These are phyloP conservation scores for Condylura cristata DNA, from an alignment of 2,113 vertebrate species.

Conservation along the genomic window DNA sequence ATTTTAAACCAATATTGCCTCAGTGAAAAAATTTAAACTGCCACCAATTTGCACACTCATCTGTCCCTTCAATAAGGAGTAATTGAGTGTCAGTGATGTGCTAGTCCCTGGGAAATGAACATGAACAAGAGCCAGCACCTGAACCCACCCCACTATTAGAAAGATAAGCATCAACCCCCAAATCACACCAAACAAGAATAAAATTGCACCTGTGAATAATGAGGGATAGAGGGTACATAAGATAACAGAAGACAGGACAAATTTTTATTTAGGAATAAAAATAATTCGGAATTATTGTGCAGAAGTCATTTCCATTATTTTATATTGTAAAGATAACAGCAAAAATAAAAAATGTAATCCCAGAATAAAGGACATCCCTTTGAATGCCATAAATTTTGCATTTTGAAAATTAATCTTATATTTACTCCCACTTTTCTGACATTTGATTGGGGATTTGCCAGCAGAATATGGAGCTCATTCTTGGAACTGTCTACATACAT, in stretches of 20 bases:
- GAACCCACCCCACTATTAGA: background rate
- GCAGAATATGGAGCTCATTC: background rate
- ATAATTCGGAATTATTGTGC: background rate
- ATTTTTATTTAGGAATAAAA: background rate
- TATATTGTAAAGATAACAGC: background rate
- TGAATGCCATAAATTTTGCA: background rate
- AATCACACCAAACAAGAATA: background rate
- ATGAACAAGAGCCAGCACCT: background rate
- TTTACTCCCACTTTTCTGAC: background rate
- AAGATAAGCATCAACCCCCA: background rate
- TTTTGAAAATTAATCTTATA: background rate
- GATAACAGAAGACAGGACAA: background rate
- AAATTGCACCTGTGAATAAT: background rate
- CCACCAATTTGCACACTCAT: background rate
- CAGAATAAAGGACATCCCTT: background rate
- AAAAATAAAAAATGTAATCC: background rate
- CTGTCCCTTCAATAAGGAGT: background rate
- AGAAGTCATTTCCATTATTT: background rate
- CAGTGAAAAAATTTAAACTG: background rate
- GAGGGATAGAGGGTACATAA: background rate
- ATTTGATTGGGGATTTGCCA: background rate
- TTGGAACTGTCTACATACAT: accelerated
- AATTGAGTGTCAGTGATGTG: background rate
- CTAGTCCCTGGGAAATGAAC: background rate
- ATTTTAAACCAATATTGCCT: too few species aligned